Evolutionary conservation across 1,140 invertebrate genomes (phyloP), one percentile per base, ranked within the genome.

Genomic region (Ceratina japonica): DNA sequence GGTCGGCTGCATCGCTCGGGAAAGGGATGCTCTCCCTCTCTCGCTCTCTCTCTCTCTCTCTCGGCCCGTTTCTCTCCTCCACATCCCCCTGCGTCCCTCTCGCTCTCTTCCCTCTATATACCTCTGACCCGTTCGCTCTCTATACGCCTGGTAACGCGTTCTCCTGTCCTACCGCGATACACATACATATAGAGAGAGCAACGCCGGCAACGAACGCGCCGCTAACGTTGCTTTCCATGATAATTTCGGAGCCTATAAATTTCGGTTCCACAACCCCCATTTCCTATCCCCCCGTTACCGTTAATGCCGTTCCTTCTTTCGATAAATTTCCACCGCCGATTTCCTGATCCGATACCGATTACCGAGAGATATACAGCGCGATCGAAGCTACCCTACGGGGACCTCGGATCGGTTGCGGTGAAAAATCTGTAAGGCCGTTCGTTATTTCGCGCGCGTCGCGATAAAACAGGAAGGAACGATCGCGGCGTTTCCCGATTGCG

Each of bases 1-100:
- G 89, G 90, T 91, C 84, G 86, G 91, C 86, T 89, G 90, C 89
- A 89, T 88, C 89, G 86, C 85, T 85, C 86, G 85, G 85, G 86
- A 88, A 89, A 89, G 88, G 86, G 87, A 90, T 89, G 89, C 81
- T 85, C 81, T 85, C 86, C 83, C 80, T 80, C 84, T 77, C 76
- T 58, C 75, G 8, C 75, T 69, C 22, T 16, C 31, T 59, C 69
- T 7, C 71, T 44, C 70, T 22, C 24, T 3, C 49, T 62, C 22
- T n/a, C n/a, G n/a, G n/a, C n/a, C n/a, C n/a, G n/a, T n/a, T n/a
- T n/a, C n/a, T 68, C 27, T 52, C 27, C 61, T 56, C 2, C 15
- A 10, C 15, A 10, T 51, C 62, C 56, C 59, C 20, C 54, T 18
- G 54, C 54, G 5, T 18, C n/a, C 5, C 13, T 64, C 20, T 27